phyloP scores from a whole-genome alignment of 2,888 invertebrate species.

The Synanthedon vespiformis region DNA sequence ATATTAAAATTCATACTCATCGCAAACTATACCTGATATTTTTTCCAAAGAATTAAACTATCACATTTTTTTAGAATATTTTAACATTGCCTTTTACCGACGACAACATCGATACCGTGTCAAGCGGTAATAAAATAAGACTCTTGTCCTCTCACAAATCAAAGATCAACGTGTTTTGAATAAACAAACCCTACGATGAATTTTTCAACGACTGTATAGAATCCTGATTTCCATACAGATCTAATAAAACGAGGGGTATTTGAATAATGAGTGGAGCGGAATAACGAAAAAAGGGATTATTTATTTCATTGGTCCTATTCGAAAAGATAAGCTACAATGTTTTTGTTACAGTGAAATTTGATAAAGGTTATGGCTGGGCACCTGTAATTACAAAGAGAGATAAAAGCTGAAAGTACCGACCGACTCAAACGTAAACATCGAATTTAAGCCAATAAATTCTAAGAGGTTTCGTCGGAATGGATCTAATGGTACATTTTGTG shows the following conservation, averaged over 20 bases:
- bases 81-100: not conserved
- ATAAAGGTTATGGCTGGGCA: constrained; percentile 6
- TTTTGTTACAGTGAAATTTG: constrained; percentile 17
- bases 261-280: constrained; percentile 31
- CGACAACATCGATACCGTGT: constrained; percentile 6
- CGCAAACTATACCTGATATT: too few species aligned
- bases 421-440: constrained; percentile 1
- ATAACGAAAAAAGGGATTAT: constrained; percentile 33
- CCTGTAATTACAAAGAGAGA: constrained; percentile 2
- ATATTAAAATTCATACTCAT: too few species aligned
- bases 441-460: not conserved
- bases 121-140: constrained; percentile 14
- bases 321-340: constrained; percentile 19
- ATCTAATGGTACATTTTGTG: not conserved
- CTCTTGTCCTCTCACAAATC: constrained; percentile 12
- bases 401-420: constrained; percentile 3
- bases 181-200: constrained; percentile 33
- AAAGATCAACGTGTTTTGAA: constrained; percentile 28
- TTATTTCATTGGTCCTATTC: constrained; percentile 24
- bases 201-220: constrained; percentile 33
- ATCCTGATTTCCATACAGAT: constrained; percentile 46
- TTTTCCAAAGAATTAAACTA: too few species aligned
- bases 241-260: constrained; percentile 41
- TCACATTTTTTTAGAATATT: too few species aligned
- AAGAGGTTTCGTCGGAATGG: not conserved